A percentile compares a stretch with the other conserved stretches of the same genome.
Conservation (phyloP, 2,113 vertebrate genomes). For the Corvus hawaiiensis region DNA sequence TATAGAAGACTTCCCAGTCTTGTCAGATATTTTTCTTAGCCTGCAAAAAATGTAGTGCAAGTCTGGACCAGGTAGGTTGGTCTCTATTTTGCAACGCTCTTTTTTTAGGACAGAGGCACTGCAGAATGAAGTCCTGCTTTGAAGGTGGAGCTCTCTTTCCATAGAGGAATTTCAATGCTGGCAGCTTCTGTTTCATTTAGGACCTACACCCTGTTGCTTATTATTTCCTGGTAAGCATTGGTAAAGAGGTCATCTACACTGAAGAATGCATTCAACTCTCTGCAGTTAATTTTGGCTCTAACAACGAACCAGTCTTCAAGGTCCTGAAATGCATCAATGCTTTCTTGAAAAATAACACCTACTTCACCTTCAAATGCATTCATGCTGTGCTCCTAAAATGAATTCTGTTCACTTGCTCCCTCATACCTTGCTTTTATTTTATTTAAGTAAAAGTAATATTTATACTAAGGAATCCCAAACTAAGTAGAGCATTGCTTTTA, state of each 20-base stretch:
- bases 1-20: not conserved
- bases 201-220: not conserved
- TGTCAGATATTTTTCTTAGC: not conserved
- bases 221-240: not conserved
- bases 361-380: not conserved
- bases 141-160: not conserved
- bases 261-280: not conserved
- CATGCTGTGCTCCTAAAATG: not conserved
- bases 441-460: not conserved
- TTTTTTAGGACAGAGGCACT: not conserved
- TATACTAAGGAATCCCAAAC: not conserved
- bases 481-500: not conserved
- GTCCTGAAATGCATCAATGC: not conserved
- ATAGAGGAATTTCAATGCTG: not conserved
- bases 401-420: not conserved
- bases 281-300: not conserved
- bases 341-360: not conserved
- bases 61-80: not conserved
- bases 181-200: not conserved
- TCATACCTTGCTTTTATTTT: not conserved
- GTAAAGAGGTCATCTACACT: not conserved
- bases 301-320: not conserved
- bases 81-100: not conserved
- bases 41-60: not conserved
- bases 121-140: not conserved